phyloP scores from a whole-genome alignment of 2,888 invertebrate species.

The Seira ritae region DNA sequence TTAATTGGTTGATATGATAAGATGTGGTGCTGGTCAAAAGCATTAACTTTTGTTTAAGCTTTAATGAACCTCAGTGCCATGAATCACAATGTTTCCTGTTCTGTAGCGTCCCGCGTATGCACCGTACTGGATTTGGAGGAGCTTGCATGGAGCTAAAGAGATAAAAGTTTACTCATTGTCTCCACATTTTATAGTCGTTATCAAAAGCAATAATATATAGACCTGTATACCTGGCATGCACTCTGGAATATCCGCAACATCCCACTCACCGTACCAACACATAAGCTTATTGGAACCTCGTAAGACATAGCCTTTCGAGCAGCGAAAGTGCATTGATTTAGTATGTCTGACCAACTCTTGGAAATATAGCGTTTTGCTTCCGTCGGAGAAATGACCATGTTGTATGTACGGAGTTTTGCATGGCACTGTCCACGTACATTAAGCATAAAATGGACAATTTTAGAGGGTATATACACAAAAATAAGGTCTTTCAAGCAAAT shows the following conservation, averaged over 20 bases:
- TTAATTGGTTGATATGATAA: background rate
- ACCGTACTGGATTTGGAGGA: constrained; percentile 82
- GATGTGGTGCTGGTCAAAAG: too few relatives aligned
- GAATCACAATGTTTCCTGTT: constrained; percentile 87
- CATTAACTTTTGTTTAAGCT: background rate
- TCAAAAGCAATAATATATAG: too few relatives aligned
- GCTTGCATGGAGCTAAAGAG: constrained; percentile 81
- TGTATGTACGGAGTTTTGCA: constrained; percentile 71
- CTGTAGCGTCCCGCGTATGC: constrained; percentile 87
- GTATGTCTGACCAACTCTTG: constrained; percentile 80
- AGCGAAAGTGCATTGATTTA: constrained; percentile 85
- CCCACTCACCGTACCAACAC: constrained; percentile 90
- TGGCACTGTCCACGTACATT: constrained; percentile 54
- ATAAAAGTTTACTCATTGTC: constrained; percentile 17
- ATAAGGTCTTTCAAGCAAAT: background rate
- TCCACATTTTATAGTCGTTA: constrained; percentile 12
- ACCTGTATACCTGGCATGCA: constrained; percentile 82
- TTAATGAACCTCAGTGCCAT: constrained; percentile 83
- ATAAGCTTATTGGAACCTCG: constrained; percentile 83
- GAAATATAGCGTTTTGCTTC: constrained; percentile 74
- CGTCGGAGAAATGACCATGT: constrained; percentile 71
- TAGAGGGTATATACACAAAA: constrained; percentile 78
- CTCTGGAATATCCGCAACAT: constrained; percentile 83
- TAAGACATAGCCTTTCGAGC: constrained; percentile 82
- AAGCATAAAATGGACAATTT: constrained; percentile 1